Evolutionary conservation across 2,888 invertebrate species (phyloP), one percentile per base, ranked within the genome.

Genomic region (Drosophila affinis): DNA sequence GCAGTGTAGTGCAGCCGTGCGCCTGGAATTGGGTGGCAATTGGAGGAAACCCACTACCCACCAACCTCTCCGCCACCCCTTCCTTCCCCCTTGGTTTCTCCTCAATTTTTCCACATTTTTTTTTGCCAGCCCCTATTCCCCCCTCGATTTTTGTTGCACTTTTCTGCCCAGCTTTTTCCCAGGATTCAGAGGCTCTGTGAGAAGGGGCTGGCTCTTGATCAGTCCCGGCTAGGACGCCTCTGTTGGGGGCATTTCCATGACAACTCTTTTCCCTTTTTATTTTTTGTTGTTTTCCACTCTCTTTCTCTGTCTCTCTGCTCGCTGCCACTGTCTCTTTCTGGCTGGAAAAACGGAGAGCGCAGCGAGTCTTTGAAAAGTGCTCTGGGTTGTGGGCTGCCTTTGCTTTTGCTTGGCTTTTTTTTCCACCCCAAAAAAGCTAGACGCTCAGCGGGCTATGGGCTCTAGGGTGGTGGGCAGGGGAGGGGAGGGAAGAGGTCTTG

Each of bases 291-390:
- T 57, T 49, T 70, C 56, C 46, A 62, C 56, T 39, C 39, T 53
- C 64, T 72, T 51, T 51, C 64, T 55, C 46, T 54, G 18, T 32
- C 29, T 80, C 77, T 21, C 18, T 18, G 18, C 2, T 18, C 12
- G 1, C 29, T 32, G 14, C 24, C 5, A 46, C 58, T 48, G 47
- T 68, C 67, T 46, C 69, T 67, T 27, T 47, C 67, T 39, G 27
- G 47, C 82, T 87, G 87, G 87, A 87, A 87, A 47, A 55, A 44
- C 45, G n/a, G 73, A 72, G 73, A 72, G 72, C 57, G 63, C 32
- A 21, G 4, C 21, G 54, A 18, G 73, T 64, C 72, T 72, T 72
- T 64, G 72, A 72, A 72, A 72, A 63, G 48, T 54, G 39, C 71
- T 60, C 59, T 17, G 18, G 47, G 47, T 17, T 32, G 24, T 24